These are phyloP conservation scores for Hirtodrosophila alboralis DNA, from an alignment of 2,888 invertebrate genomes.

Conservation along the genomic window DNA sequence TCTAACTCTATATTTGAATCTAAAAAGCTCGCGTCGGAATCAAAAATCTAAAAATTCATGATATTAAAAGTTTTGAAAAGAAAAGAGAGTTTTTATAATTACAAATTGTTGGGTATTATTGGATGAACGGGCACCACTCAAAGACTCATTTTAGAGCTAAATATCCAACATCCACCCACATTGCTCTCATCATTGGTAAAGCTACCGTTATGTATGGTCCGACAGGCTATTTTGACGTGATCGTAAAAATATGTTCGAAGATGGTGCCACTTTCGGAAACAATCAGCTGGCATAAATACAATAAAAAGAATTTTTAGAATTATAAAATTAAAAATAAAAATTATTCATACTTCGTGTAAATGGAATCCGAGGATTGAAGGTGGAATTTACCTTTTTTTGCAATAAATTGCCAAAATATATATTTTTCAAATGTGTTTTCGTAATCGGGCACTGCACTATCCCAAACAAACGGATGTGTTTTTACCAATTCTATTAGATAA, in stretches of 20 bases:
- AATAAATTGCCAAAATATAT: constrained; percentile 30
- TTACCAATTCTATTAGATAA: constrained; percentile 35
- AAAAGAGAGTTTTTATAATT: background rate
- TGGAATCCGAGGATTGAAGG: constrained; percentile 14
- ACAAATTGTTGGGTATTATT: constrained; percentile 22
- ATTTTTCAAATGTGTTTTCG: constrained; percentile 33
- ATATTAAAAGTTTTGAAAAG: background rate
- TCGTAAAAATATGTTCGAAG: constrained; percentile 34
- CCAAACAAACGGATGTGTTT: constrained; percentile 31
- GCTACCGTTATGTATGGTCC: constrained; percentile 11
- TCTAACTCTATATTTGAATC: constrained; percentile 40
- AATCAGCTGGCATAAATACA: constrained; percentile 17
- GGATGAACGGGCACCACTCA: constrained; percentile 14
- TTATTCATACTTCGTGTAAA: constrained; percentile 28
- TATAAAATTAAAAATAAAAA: background rate
- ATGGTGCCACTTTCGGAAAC: constrained; percentile 43
- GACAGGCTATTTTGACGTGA: constrained; percentile 29
- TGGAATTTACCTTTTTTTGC: constrained; percentile 33
- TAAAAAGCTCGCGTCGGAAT: constrained; percentile 19
- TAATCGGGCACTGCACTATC: constrained; percentile 28
- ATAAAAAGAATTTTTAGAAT: background rate
- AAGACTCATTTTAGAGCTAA: constrained; percentile 38
- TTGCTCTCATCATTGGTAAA: constrained; percentile 19
- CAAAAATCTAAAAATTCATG: constrained; percentile 19
- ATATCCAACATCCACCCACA: constrained; percentile 33